Base-by-base conservation (phyloP, 2,888 invertebrate genomes). In the Epinotia demarniana region DNA sequence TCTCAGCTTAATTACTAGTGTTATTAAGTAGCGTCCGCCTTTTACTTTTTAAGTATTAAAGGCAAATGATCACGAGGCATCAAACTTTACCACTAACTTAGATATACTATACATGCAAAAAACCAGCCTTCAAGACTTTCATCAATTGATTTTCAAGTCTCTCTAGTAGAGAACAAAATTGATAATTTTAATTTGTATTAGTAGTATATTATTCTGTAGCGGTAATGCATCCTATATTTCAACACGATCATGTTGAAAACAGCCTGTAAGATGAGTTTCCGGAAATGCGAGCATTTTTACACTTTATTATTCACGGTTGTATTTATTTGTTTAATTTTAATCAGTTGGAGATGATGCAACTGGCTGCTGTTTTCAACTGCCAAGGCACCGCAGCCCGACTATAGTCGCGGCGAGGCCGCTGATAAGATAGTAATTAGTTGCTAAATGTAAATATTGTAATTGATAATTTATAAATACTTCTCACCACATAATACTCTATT, bases 381-480 rank as follows among this genome's bases (percentile, higher is more conserved):
- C 13, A 53, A 5, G 23, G 49, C 49, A 46, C 18, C 13, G 0
- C 9, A 2, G 0, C 16, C 13, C 16, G 16, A 60, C 16, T 60
- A 23, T 33, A 61, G n/a, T n/a, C n/a, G 33, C 12, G 61, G 13
- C 33, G 61, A n/a, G 33, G 27, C 8, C 39, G 6, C 19, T 16
- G 46, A 49, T 49, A 23, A 39, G 16, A 49, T 23, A 49, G 6
- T 49, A 8, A 16, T 23, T 12, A 27, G 39, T 39, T 9, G 60
- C 27, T 39, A 39, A n/a, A n/a, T 61, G 6, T 66, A 27, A 39
- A 33, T 58, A 55, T 33, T 18, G 27, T 18, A 68, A 18, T 16
- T 53, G 5, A 55, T 46, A 67, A 2, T 46, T 55, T 53, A 55
- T 73, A 61, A 73, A 73, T 73, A 73, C 73, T 73, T 73, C 19